phyloP scores from a whole-genome alignment of 2,888 invertebrate genomes.

The Liodrosophila aerea region DNA sequence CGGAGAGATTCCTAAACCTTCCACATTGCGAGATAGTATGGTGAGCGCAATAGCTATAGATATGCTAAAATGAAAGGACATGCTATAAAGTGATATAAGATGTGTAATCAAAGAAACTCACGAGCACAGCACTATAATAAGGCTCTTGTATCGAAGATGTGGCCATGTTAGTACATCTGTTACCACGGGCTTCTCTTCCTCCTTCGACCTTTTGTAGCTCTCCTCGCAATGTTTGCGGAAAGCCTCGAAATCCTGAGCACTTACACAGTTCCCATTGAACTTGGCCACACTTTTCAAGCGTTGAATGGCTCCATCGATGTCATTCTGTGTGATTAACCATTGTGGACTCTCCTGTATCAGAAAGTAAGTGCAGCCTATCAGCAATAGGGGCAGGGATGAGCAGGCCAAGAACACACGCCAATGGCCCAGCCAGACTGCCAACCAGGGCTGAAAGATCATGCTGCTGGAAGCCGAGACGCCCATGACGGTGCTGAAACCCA shows the following conservation, averaged over 20 bases:
- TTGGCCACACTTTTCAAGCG: neutral
- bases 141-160: neutral
- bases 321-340: conserved; percentile 84
- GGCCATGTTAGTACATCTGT: neutral
- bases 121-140: neutral
- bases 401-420: conserved; percentile 83
- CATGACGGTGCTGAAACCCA: conserved; percentile 83
- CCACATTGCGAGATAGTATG: neutral
- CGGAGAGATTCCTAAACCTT: neutral
- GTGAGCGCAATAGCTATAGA: no score
- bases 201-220: neutral
- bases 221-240: neutral
- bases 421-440: conserved; percentile 81
- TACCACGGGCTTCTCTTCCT: neutral
- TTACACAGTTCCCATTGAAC: neutral
- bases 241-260: neutral
- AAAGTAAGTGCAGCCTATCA: conserved; percentile 82
- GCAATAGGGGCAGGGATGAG: conserved; percentile 82
- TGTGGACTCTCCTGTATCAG: conserved; percentile 84
- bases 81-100: no score
- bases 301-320: neutral
- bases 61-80: no score
- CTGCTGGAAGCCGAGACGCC: conserved; percentile 46
- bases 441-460: conserved; percentile 83
- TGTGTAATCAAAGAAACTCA: neutral